Conservation (phyloP, 2,113 vertebrate genomes). For the Nipponia nippon region DNA sequence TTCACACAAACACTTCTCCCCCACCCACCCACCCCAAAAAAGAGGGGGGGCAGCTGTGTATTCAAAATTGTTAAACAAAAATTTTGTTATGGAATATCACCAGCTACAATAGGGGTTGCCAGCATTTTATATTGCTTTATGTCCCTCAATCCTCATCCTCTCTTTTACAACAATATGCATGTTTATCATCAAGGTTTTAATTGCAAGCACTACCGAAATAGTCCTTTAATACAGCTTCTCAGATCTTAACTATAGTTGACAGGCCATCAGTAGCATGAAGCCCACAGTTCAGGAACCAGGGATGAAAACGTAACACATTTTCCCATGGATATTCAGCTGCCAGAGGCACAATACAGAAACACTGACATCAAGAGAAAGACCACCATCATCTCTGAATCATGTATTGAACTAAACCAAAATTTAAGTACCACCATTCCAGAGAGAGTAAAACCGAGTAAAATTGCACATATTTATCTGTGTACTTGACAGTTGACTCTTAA, state of each 20-base stretch:
- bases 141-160: not conserved
- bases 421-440: not conserved
- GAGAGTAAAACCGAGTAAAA: not conserved
- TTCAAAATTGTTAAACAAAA: not conserved
- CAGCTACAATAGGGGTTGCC: not conserved
- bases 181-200: not conserved
- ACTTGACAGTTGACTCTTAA: not conserved
- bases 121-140: not conserved
- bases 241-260: not conserved
- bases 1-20: not conserved
- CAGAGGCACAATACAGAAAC: not conserved
- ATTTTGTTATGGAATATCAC: not conserved
- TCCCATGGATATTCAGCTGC: not conserved
- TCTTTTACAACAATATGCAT: not conserved
- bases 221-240: not conserved
- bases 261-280: not conserved
- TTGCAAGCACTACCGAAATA: not conserved
- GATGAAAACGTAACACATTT: not conserved
- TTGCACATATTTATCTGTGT: not conserved
- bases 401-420: not conserved
- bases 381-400: not conserved
- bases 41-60: not conserved
- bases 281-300: not conserved
- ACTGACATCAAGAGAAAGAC: not conserved
- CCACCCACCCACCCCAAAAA: no score